Percentiles rank a stretch among this genome's conserved stretches.
Evolutionary conservation across 2,113 vertebrate genomes (phyloP).

Genomic region (Platichthys stellatus): DNA sequence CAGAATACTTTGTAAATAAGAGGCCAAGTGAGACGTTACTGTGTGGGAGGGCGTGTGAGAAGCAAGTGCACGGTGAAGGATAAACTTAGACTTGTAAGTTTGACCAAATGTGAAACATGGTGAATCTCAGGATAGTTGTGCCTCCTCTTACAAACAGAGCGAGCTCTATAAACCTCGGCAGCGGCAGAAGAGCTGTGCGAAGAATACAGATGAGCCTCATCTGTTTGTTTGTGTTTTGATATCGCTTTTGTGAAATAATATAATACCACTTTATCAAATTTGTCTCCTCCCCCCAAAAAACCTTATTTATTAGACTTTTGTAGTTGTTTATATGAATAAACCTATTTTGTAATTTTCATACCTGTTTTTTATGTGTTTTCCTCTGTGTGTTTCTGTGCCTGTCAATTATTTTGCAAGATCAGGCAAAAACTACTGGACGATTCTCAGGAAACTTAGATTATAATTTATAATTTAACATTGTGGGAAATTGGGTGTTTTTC

Average conservation of each 20-base stretch:
- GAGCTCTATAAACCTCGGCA: conserved; percentile 47
- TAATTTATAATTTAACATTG: no score
- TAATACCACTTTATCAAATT: conserved; percentile 42
- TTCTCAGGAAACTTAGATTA: no score
- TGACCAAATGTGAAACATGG: conserved; percentile 33
- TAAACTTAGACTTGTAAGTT: conserved; percentile 35
- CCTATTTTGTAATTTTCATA: conserved; percentile 70
- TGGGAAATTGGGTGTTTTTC: no score
- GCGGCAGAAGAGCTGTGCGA: conserved; percentile 38
- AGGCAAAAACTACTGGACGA: no score
- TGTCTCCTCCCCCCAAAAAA: conserved; percentile 24
- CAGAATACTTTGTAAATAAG: conserved; percentile 59
- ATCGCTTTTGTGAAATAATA: conserved; percentile 68
- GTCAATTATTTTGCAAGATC: not conserved
- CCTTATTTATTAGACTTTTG: conserved; percentile 68
- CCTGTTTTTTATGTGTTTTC: conserved; percentile 5
- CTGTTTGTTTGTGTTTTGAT: conserved; percentile 71
- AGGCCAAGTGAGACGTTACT: conserved; percentile 51
- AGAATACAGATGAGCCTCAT: conserved; percentile 39
- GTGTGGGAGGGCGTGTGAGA: conserved; percentile 44
- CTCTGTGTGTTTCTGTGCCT: not conserved
- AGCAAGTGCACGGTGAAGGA: conserved; percentile 17
- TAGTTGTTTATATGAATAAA: conserved; percentile 78
- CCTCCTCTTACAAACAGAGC: conserved; percentile 54
- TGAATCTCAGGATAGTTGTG: conserved; percentile 72